A percentile compares a stretch with the other conserved stretches of the same genome.
phyloP scores from a whole-genome alignment of 92 coral and sea anemone species.

The Actinernus sp. region DNA sequence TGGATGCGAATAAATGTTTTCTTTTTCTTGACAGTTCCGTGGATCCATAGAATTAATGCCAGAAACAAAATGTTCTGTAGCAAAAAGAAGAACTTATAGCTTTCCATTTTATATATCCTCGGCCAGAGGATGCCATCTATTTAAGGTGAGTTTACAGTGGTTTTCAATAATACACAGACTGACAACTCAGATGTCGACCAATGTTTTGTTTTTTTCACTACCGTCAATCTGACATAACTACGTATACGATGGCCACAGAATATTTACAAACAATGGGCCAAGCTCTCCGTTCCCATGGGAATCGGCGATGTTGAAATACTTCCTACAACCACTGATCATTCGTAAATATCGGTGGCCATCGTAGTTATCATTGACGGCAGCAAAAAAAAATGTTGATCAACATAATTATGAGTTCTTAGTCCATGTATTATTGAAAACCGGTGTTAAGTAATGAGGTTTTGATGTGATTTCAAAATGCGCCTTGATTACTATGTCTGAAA shows the following conservation, averaged over 20 bases:
- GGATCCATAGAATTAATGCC: constrained; percentile 83
- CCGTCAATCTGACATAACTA: neutral
- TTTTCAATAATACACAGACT: neutral
- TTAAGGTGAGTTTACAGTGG: constrained; percentile 62
- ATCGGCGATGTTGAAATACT: too few relatives aligned
- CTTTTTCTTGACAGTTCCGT: constrained; percentile 54
- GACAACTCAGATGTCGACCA: neutral
- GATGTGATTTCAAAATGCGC: neutral
- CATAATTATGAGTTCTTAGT: too few relatives aligned
- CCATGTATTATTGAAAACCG: too few relatives aligned
- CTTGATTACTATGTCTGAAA: neutral
- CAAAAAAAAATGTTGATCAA: too few relatives aligned
- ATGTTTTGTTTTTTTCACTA: neutral
- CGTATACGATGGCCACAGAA: too few relatives aligned
- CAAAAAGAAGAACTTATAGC: constrained; percentile 84
- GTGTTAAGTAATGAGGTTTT: too few relatives aligned
- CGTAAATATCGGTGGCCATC: too few relatives aligned
- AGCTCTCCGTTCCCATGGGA: too few relatives aligned
- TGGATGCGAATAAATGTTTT: neutral
- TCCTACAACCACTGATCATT: too few relatives aligned
- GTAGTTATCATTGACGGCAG: too few relatives aligned
- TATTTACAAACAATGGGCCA: too few relatives aligned
- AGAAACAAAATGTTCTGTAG: constrained; percentile 70
- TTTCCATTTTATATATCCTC: constrained; percentile 86
- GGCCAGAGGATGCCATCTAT: constrained; percentile 84